Evolutionary conservation across 2,113 vertebrate species (phyloP).

Genomic region (Pomatostomus ruficeps): DNA sequence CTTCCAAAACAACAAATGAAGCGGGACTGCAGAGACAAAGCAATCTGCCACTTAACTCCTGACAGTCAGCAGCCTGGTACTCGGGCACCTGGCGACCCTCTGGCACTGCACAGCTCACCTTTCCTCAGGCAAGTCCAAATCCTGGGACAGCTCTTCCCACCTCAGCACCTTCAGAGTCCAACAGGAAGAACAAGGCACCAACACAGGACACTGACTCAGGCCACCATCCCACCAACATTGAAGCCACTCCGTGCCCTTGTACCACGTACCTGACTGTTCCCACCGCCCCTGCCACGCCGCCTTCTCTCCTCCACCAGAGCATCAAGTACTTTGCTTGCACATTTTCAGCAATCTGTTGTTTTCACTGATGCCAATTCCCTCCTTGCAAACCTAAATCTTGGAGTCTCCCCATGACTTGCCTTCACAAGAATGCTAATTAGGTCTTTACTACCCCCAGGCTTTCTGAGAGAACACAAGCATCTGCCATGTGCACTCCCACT

Average conservation of each 20-base stretch:
- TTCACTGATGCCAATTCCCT: not conserved
- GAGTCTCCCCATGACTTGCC: slow-evolving; percentile 12
- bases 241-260: not conserved
- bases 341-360: slow-evolving; percentile 34
- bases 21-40: not conserved
- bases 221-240: rapidly evolving
- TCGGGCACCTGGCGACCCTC: not conserved
- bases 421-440: slow-evolving; percentile 48
- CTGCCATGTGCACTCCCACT: slow-evolving; percentile 36
- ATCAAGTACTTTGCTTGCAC: not conserved
- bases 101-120: not conserved
- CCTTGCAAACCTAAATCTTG: not conserved
- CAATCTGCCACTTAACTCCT: not conserved
- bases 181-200: not conserved
- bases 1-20: not conserved
- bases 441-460: slow-evolving; percentile 45
- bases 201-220: not conserved
- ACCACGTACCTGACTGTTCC: not conserved
- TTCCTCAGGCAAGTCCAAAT: not conserved
- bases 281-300: not conserved
- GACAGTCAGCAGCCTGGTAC: too few species aligned
- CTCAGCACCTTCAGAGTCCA: not conserved
- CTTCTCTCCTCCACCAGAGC: not conserved
- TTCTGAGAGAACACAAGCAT: slow-evolving; percentile 43
- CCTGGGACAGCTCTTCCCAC: not conserved